Base-by-base conservation (phyloP, 2,888 invertebrate genomes). In the Criorhina ranunculi region DNA sequence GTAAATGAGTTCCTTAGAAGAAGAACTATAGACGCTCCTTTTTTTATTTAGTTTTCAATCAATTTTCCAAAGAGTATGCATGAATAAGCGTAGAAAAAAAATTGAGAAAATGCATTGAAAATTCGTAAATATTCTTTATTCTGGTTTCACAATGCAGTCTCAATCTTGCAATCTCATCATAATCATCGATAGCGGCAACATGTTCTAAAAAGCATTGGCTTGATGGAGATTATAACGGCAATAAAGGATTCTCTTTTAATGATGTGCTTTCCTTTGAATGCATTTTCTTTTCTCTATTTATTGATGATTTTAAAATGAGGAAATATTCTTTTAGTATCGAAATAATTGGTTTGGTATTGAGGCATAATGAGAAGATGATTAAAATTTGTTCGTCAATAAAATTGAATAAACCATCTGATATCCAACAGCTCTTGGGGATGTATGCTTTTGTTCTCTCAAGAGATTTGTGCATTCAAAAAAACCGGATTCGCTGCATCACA, bases 1-100 rank as follows among this genome's bases (percentile, higher is more conserved):
- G 70, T 69, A 70, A 78, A 70, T 78, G 78, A 78, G 53, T 55
- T 70, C 57, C 57, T 17, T 60, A n/a, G n/a, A n/a, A n/a, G n/a
- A n/a, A n/a, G n/a, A n/a, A n/a, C n/a, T n/a, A 24, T 51, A 24
- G 29, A 33, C 35, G 12, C 5, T 42, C n/a, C 0, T 42, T 57
- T 17, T 62, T 19, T 53, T 51, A 8, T 19, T 33, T 24, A 24
- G 46, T 37, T 77, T 69, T 46, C 53, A 29, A 62, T 78, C 62
- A 62, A 53, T 53, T 60, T 77, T 49, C 55, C 35, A 60, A 69
- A 77, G 57, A 42, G 37, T 53, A 70, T 70, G 42, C 57, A 55
- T 78, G 55, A 70, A 70, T 49, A 3, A 57, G 19, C 7, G 19
- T 46, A 55, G 37, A 8, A 55, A 62, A 46, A 64, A 49, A 62